phyloP scores from a whole-genome alignment of 2,888 invertebrate genomes.

The Mellilla xanthometata region DNA sequence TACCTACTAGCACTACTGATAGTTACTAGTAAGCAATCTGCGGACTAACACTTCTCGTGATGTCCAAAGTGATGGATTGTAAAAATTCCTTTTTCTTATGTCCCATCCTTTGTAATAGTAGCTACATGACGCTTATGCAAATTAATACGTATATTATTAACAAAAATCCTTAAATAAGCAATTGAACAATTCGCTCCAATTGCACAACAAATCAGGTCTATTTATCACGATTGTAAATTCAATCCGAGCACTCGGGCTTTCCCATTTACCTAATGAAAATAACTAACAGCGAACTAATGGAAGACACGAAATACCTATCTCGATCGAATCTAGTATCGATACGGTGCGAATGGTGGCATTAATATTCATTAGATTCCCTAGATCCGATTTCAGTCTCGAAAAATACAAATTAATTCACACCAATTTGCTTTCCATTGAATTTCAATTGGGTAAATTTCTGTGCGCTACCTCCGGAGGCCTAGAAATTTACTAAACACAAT shows the following conservation, averaged over 20 bases:
- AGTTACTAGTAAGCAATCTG: too few relatives aligned
- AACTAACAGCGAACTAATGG: background rate
- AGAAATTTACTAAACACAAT: too few relatives aligned
- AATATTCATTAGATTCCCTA: slow-evolving; percentile 15
- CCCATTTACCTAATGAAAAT: background rate
- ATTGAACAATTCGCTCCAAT: too few relatives aligned
- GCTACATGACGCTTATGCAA: too few relatives aligned
- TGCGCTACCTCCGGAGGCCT: background rate
- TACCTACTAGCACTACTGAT: too few relatives aligned
- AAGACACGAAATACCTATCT: slow-evolving; percentile 2
- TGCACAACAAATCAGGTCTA: too few relatives aligned
- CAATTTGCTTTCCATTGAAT: slow-evolving; percentile 16
- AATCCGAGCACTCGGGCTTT: background rate
- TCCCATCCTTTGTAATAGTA: too few relatives aligned
- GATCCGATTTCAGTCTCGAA: slow-evolving; percentile 8
- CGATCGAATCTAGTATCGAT: background rate
- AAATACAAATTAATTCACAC: slow-evolving; percentile 7
- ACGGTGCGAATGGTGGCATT: slow-evolving; percentile 7
- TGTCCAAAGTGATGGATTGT: too few relatives aligned
- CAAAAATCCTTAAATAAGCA: too few relatives aligned
- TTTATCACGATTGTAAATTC: background rate
- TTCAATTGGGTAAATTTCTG: background rate
- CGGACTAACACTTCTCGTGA: too few relatives aligned
- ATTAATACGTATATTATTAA: too few relatives aligned
- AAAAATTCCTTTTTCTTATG: too few relatives aligned